Percentiles rank a stretch among this genome's conserved stretches.
Evolutionary conservation across 2,797 vertebrate species (phyloP).

Genomic region (Sphenopsis melanotis): DNA sequence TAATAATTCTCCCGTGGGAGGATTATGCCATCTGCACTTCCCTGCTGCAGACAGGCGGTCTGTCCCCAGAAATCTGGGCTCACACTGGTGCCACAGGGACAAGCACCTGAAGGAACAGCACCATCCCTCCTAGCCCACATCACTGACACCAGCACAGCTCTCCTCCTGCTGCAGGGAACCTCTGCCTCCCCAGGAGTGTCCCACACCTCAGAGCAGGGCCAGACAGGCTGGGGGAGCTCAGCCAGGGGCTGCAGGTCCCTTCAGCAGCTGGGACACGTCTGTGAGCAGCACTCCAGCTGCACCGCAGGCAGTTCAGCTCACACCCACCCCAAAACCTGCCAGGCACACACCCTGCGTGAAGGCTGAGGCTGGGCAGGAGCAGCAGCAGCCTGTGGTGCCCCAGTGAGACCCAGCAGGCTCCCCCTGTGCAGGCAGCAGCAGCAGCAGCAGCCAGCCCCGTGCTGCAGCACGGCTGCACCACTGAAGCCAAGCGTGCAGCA

Average conservation of each 20-base stretch:
- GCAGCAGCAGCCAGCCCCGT: neutral
- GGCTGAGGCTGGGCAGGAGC: neutral
- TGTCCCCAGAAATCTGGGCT: neutral
- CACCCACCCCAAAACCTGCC: neutral
- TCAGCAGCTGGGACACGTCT: neutral
- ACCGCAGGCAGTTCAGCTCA: neutral
- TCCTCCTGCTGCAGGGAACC: neutral
- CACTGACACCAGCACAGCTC: neutral
- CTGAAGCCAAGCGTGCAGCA: neutral
- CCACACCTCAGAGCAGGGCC: neutral
- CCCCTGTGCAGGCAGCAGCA: neutral
- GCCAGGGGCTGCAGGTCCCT: neutral
- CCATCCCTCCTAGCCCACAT: fast-evolving
- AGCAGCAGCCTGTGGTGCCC: neutral
- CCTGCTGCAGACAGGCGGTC: neutral
- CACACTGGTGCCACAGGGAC: neutral
- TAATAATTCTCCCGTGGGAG: neutral
- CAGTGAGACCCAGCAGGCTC: neutral
- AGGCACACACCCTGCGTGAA: neutral
- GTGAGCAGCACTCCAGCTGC: neutral
- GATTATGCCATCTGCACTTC: neutral
- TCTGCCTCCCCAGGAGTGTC: neutral
- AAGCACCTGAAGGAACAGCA: neutral
- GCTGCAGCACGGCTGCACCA: neutral
- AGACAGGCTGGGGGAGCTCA: neutral